A percentile compares a stretch with the other conserved stretches of the same genome.
These are phyloP conservation scores for Tetropium fuscum DNA, from an alignment of 2,888 invertebrate species.

Conservation along the genomic window DNA sequence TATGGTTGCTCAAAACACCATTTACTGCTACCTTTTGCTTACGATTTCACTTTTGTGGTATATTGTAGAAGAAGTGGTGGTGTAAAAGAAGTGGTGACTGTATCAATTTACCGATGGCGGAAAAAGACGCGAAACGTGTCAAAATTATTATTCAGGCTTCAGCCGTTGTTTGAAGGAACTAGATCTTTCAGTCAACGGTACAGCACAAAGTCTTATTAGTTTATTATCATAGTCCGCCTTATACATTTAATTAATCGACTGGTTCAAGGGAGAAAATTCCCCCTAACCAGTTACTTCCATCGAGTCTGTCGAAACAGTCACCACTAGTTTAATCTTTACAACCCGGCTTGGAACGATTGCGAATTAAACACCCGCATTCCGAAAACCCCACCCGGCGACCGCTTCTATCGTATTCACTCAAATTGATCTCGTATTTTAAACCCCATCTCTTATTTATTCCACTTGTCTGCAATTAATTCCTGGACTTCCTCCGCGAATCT, in stretches of 20 bases:
- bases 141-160: slow-evolving; percentile 17
- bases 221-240: slow-evolving; percentile 53
- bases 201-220: slow-evolving; percentile 53
- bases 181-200: too few species aligned
- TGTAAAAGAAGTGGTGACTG: too few species aligned
- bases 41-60: too few species aligned
- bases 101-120: background rate
- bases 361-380: slow-evolving; percentile 27
- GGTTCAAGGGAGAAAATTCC: slow-evolving; percentile 40
- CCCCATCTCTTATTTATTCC: slow-evolving; percentile 31
- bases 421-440: slow-evolving; percentile 21
- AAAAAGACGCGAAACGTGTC: background rate
- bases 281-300: slow-evolving; percentile 18
- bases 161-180: too few species aligned
- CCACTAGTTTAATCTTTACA: slow-evolving; percentile 29
- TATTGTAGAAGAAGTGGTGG: too few species aligned
- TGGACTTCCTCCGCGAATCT: slow-evolving; percentile 14
- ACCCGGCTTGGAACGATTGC: slow-evolving; percentile 26
- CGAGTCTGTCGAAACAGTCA: slow-evolving; percentile 24
- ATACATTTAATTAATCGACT: slow-evolving; percentile 56
- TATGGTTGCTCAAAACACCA: too few species aligned
- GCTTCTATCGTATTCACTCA: slow-evolving; percentile 23
- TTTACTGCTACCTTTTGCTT: too few species aligned
- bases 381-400: slow-evolving; percentile 16
- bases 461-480: slow-evolving; percentile 22